Evolutionary conservation across 2,888 invertebrate genomes (phyloP).

Genomic region (Octodonta nipae): DNA sequence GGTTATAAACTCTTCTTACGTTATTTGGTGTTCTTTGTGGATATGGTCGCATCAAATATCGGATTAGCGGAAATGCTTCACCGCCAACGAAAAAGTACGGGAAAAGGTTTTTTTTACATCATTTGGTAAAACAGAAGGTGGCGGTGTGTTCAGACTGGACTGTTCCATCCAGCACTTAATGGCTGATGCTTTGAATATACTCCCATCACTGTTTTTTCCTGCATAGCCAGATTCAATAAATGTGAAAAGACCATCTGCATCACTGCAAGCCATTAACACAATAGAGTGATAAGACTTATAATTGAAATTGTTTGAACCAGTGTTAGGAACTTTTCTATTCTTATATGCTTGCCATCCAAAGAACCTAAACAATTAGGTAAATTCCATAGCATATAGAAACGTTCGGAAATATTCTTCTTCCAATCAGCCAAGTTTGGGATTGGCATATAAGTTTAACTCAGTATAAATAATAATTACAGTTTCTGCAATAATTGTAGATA

Average conservation of each 20-base stretch:
- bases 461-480: constrained; percentile 4
- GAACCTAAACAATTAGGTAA: constrained; percentile 6
- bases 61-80: constrained; percentile 3
- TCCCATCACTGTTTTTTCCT: not conserved
- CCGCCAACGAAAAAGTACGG: not conserved
- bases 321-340: constrained; percentile 13
- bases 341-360: constrained; percentile 20
- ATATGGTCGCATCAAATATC: constrained; percentile 4
- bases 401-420: constrained; percentile 6
- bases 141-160: not conserved
- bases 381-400: constrained; percentile 6
- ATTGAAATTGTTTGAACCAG: constrained; percentile 8
- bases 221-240: not conserved
- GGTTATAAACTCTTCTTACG: constrained; percentile 2
- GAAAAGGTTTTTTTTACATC: too few species aligned
- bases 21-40: constrained; percentile 3
- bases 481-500: constrained; percentile 4
- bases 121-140: not conserved
- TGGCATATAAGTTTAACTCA: constrained; percentile 6
- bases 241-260: constrained; percentile 23
- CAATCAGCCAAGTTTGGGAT: constrained; percentile 1
- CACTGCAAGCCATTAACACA: constrained; percentile 17
- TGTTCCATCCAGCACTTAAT: constrained; percentile 2
- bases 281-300: constrained; percentile 7
- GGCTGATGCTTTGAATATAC: not conserved